These are phyloP conservation scores for Eugnorisma glareosa DNA, from an alignment of 2,888 invertebrate species.

Conservation along the genomic window DNA sequence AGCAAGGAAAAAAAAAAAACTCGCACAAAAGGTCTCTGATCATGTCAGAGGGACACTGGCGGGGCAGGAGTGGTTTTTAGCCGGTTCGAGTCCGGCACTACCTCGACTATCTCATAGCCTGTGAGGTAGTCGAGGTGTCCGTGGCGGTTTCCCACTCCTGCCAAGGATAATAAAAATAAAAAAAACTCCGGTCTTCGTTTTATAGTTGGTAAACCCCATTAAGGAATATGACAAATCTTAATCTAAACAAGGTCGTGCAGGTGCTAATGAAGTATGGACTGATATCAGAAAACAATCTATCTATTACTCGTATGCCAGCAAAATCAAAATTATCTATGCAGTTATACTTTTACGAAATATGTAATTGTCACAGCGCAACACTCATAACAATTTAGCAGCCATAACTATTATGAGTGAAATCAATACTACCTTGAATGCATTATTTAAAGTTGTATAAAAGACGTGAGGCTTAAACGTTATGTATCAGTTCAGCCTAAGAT, in stretches of 20 bases:
- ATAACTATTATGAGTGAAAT: constrained; percentile 52
- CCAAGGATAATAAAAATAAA: too few species aligned
- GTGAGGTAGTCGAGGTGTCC: too few species aligned
- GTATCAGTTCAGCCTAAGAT: constrained; percentile 50
- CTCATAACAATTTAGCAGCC: constrained; percentile 15
- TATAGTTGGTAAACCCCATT: neutral
- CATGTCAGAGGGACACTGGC: too few species aligned
- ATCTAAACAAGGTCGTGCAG: neutral
- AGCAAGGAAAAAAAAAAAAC: too few species aligned
- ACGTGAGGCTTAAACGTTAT: constrained; percentile 26
- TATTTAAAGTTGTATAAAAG: constrained; percentile 60
- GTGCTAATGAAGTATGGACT: neutral
- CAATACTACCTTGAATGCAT: constrained; percentile 57
- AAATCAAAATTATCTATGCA: constrained; percentile 4
- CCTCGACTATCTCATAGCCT: too few species aligned
- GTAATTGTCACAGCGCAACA: constrained; percentile 33
- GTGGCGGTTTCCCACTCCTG: too few species aligned
- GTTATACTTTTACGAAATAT: constrained; percentile 23
- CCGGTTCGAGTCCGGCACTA: too few species aligned
- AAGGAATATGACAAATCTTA: neutral
- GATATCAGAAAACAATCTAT: neutral
- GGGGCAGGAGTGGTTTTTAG: too few species aligned
- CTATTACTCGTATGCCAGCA: neutral
- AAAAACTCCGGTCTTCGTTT: neutral
- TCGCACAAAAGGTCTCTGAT: too few species aligned